Conservation (phyloP, 2,797 vertebrate species). For the Neoniphon sammara region DNA sequence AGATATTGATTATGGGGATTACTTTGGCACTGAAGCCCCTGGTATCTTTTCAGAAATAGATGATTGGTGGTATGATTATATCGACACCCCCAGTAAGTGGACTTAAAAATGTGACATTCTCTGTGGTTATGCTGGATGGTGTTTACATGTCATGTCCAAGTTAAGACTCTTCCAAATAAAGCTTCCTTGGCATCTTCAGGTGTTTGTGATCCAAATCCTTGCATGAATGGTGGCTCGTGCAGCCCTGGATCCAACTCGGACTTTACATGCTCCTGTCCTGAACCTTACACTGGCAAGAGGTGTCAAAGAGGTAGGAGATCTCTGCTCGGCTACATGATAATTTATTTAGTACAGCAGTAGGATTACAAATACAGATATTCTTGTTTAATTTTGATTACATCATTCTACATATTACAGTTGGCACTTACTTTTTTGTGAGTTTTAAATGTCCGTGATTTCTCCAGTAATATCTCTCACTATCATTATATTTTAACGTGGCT, state of each 20-base stretch:
- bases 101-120: neutral
- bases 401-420: too few relatives aligned
- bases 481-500: too few relatives aligned
- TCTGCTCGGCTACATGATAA: neutral
- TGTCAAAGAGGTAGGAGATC: slow-evolving; percentile 68
- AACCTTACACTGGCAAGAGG: slow-evolving; percentile 67
- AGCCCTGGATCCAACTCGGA: neutral
- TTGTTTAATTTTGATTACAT: too few relatives aligned
- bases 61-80: slow-evolving; percentile 66
- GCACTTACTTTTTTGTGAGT: too few relatives aligned
- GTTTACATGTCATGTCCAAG: neutral
- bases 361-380: too few relatives aligned
- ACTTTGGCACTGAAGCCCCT: slow-evolving; percentile 10
- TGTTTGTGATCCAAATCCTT: slow-evolving; percentile 74
- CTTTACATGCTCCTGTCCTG: slow-evolving; percentile 68
- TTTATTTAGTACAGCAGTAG: too few relatives aligned
- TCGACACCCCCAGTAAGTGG: slow-evolving; percentile 54
- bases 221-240: slow-evolving; percentile 71
- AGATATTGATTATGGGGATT: slow-evolving; percentile 35
- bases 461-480: too few relatives aligned
- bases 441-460: too few relatives aligned
- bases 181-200: slow-evolving; percentile 40
- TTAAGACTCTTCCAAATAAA: neutral
- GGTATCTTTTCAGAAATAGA: fast-evolving
- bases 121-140: too few relatives aligned